Evolutionary conservation across 2,113 vertebrate genomes (phyloP), one percentile per base, ranked within the genome.

Genomic region (Polyodon spathula): DNA sequence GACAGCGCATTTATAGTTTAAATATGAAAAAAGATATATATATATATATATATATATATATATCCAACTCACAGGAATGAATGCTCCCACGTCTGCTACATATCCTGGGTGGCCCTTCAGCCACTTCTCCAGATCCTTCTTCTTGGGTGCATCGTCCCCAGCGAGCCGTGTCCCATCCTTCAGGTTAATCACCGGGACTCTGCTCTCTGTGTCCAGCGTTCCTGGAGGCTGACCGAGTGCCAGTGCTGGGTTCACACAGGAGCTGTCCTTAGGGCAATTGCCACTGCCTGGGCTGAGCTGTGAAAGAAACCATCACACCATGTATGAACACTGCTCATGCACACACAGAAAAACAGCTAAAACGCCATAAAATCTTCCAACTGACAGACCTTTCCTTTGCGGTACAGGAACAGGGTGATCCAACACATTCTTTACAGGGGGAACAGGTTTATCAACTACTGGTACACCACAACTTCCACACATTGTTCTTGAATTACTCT

Each of bases 161-260:
- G 96, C 93, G 6, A 98, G 90, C 56, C 96, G 89, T 16, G 94
- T 97, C 62, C 96, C 96, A 57, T 98, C 94, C 82, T 97, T 97
- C 5, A 98, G 82, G 74, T 97, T 95, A 80, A 97, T 98, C 61
- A 98, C 96, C 1, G 96, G 90, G 67, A 98, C 93, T 46, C 91
- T 90, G 77, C 80, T 93, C 65, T 98, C 95, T 0, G 73, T 82
- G 68, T 95, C 92, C 14, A 71, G 67, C 1, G 89, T 48, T 59
- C 76, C 81, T 73, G 82, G 89, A 62, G 76, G 73, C 44, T 84
- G 79, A 5, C 73, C 83, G 55, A 60, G 85, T 37, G 78, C 61
- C 6, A 86, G 64, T 10, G 74, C 63, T 61, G 91, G 66, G 43
- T 75, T 83, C 59, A 72, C 73, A 46, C 84, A 72, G 68, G 83